Percentiles rank a stretch among this genome's conserved stretches.
Evolutionary conservation across 2,797 vertebrate species (phyloP).

Genomic region (Pterois miles): DNA sequence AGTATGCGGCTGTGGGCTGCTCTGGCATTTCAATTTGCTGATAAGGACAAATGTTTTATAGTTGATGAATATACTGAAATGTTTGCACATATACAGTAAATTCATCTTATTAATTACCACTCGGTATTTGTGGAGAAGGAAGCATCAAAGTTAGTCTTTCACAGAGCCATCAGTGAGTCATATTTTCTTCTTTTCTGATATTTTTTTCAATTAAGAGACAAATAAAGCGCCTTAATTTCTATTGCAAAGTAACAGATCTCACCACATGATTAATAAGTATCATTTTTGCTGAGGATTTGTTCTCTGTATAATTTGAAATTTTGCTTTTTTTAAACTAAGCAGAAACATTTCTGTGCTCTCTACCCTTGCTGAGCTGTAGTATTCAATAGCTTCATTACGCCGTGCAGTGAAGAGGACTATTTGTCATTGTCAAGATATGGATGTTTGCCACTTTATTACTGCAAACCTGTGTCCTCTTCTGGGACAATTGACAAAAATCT

Average conservation of each 20-base stretch:
- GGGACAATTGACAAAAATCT: constrained; percentile 80
- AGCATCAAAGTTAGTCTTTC: constrained; percentile 28
- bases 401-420: constrained; percentile 76
- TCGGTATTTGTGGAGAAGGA: neutral
- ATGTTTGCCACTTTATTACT: constrained; percentile 84
- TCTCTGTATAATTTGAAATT: constrained; percentile 31
- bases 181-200: neutral
- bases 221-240: constrained; percentile 8
- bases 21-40: constrained; percentile 33
- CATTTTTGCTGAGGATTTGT: constrained; percentile 14
- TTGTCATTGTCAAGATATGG: constrained; percentile 84
- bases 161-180: constrained; percentile 6
- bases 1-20: constrained; percentile 2
- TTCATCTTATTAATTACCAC: constrained; percentile 1
- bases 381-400: constrained; percentile 81
- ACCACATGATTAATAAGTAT: constrained; percentile 39
- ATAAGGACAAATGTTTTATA: constrained; percentile 3
- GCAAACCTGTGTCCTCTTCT: constrained; percentile 76
- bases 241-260: neutral
- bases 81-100: constrained; percentile 12
- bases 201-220: constrained; percentile 17
- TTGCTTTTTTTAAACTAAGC: constrained; percentile 59
- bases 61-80: constrained; percentile 25
- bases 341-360: constrained; percentile 60
- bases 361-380: constrained; percentile 74